Base-by-base conservation (phyloP, 2,113 vertebrate genomes). In the Chamaetylas fuelleborni region DNA sequence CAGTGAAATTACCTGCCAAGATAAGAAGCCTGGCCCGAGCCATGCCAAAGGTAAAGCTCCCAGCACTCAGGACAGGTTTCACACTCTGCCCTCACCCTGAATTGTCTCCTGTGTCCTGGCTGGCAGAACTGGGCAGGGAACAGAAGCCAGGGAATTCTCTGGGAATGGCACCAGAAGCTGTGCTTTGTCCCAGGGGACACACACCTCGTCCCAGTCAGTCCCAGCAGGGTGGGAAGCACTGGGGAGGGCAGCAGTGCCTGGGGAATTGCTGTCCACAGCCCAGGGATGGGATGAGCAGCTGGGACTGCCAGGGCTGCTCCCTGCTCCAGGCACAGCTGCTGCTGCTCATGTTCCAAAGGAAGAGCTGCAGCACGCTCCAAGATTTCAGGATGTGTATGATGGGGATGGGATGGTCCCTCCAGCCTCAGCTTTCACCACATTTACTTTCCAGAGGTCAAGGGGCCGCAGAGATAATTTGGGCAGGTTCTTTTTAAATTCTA, bases 61-160 rank as follows among this genome's bases (percentile, higher is more conserved):
- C 73, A 79, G 40, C 31, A 3, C 31, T 38, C 25, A 4, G 53
- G 70, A 25, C 16, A 73, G 29, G 19, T 38, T 62, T 57, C 20
- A 54, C 0, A 0, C 18, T 73, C 60, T 24, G 9, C 23, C 40
- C 50, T 60, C 65, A 18, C 23, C 48, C 73, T 40, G 33, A 60
- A 79, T 19, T 28, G 14, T 33, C 40, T 34, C 34, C 0, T 0
- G 0, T 38, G 57, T 56, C 71, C 70, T 5, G 33, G 6, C 0
- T 74, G 84, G 81, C 70, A 92, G 53, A 47, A 22, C 3, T 0
- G 3, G 72, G 48, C 54, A 81, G 77, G 71, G 61, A 88, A n/a
- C 28, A 69, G 84, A 47, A 88, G 33, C 26, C 81, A 64, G 76
- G 36, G 18, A 45, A 5, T 51, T 23, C 26, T 77, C 60, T 50